phyloP scores from a whole-genome alignment of 2,797 vertebrate species.

The Oreochromis grahami region DNA sequence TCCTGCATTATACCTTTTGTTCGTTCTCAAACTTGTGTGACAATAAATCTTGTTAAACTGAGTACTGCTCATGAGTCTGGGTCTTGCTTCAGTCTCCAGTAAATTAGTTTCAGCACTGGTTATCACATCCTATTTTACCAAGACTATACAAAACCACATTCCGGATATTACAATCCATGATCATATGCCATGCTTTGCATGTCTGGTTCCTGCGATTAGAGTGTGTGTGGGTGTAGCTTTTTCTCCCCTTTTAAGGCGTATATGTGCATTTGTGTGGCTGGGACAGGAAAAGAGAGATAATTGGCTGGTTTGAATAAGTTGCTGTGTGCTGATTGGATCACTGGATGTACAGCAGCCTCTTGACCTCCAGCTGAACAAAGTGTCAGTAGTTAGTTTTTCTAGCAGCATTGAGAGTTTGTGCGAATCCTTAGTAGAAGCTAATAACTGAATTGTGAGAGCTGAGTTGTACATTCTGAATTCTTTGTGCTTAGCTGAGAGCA shows the following conservation, averaged over 20 bases:
- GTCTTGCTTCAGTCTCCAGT: not conserved
- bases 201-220: not conserved
- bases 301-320: not conserved
- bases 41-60: not conserved
- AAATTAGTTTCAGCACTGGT: not conserved
- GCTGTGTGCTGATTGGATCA: not conserved
- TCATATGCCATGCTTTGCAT: not conserved
- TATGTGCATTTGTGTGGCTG: not conserved
- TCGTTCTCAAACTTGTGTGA: not conserved
- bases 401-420: not conserved
- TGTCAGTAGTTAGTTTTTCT: not conserved
- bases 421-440: not conserved
- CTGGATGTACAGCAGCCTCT: not conserved
- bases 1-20: not conserved
- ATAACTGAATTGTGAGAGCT: not conserved
- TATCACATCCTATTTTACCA: not conserved
- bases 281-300: not conserved
- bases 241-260: not conserved
- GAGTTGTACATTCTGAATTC: not conserved
- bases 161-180: not conserved
- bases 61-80: not conserved
- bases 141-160: not conserved
- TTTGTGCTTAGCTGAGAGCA: rapidly evolving
- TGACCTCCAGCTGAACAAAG: not conserved
- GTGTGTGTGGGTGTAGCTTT: not conserved